Base-by-base conservation (phyloP, 2,797 vertebrate genomes). In the Eospalax fontanierii region DNA sequence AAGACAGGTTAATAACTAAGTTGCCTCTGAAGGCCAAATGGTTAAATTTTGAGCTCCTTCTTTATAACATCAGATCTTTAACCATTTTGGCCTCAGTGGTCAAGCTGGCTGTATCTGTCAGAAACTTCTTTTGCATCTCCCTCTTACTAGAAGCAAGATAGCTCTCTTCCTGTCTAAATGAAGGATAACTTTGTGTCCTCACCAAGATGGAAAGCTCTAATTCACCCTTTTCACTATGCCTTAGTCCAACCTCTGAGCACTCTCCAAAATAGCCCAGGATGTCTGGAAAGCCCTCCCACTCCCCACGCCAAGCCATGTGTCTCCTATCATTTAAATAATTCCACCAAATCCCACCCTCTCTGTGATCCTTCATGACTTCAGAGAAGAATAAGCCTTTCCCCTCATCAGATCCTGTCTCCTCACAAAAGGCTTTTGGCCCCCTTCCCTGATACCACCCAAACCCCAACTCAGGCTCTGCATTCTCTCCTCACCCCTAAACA, bases 291-390 rank as follows among this genome's bases (percentile, higher is more conserved):
- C 21, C 57, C 35, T 30, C 65, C 59, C 24, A 75, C 35, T 91
- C 35, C 7, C 19, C 1, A 0, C 2, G 66, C 84, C 92, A 91
- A 73, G 63, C 66, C 80, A 75, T 24, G 83, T 85, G 91, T 94
- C 95, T 86, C 85, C 90, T 19, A 46, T 86, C 68, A 9, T 82
- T 82, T 71, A 54, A 79, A 50, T 66, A n/a, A 79, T 74, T 54
- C 12, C 85, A 85, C 65, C 50, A 81, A 92, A 83, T 66, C 66
- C 86, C 75, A 71, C 70, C 68, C 59, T 57, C 21, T 75, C 70
- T 22, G 46, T 54, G 38, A 80, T 65, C 81, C 73, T 68, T 83
- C 11, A 11, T 4, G 46, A 79, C 35, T 74, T 65, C 40, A 35
- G 68, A 89, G 54, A 59, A 50, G n/a, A 84, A 43, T 24, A 38